Percentiles rank a stretch among this genome's conserved stretches.
Conservation (phyloP, 2,888 invertebrate genomes). For the Ferrisia virgata region DNA sequence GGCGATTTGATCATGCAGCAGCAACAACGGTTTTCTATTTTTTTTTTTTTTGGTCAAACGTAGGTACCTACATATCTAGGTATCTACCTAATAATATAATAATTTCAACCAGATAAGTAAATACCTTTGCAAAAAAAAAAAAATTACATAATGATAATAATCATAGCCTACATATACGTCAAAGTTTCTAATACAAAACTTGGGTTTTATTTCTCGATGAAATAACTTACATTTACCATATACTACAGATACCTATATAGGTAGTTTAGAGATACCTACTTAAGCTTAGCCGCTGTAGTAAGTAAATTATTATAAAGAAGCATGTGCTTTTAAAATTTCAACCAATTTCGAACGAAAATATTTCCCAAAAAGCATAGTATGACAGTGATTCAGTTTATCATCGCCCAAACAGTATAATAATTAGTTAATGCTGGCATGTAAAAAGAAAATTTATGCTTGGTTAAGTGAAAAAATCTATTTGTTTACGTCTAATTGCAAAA, state of each 20-base stretch:
- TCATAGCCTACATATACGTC: neutral
- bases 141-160: neutral
- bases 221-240: too few relatives aligned
- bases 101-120: neutral
- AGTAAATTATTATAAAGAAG: neutral
- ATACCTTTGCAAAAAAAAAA: neutral
- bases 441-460: constrained; percentile 38
- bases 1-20: neutral
- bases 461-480: constrained; percentile 44
- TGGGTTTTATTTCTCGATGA: neutral
- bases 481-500: constrained; percentile 44
- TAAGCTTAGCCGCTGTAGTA: neutral
- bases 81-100: neutral
- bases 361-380: neutral
- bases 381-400: constrained; percentile 28
- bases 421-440: constrained; percentile 27
- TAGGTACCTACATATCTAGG: neutral
- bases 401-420: neutral
- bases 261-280: too few relatives aligned
- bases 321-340: constrained; percentile 15
- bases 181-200: too few relatives aligned
- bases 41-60: neutral
- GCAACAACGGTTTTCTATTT: neutral
- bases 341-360: neutral
- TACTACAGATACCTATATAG: too few relatives aligned